Evolutionary conservation across 2,797 vertebrate genomes (phyloP), one percentile per base, ranked within the genome.

Genomic region (Brotula barbata): DNA sequence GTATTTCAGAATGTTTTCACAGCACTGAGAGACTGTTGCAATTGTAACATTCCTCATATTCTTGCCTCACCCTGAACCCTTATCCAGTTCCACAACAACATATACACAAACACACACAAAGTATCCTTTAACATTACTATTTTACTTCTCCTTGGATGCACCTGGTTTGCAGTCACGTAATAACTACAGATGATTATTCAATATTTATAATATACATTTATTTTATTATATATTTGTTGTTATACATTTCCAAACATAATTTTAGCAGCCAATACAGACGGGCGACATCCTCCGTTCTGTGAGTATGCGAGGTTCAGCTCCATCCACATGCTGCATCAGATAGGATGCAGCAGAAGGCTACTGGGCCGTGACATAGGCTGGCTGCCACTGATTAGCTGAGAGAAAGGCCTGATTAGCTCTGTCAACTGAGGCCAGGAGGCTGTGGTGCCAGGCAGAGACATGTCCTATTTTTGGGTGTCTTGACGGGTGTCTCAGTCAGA

Each of bases 91-190:
- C 58, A 64, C 28, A 48, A 61, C 58, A 28, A 28, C 25, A 43
- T 20, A 58, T 37, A 55, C 25, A 48, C 36, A 43, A 23, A 58
- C 42, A 55, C 25, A 48, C 36, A 58, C 49, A 69, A 54, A 23
- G 33, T 60, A 57, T 23, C 31, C 57, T 31, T 16, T 47, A 82
- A 77, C 66, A 68, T 58, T 52, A 46, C 72, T 71, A 62, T 67
- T 80, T 71, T 60, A 83, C 82, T 87, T 86, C 79, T 82, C 71
- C 77, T 74, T 65, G 78, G 62, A 28, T 81, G 83, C 80, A 73
- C 71, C 47, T 68, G 76, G 48, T 41, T 73, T 64, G 64, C 73
- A 60, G 71, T 70, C 73, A 83, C 82, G 71, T 71, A 75, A 84
- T 73, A 71, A 78, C n/a, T n/a, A n/a, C n/a, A n/a, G n/a, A n/a